phyloP scores from a whole-genome alignment of 1,140 invertebrate genomes.

The Teleogryllus occipitalis region DNA sequence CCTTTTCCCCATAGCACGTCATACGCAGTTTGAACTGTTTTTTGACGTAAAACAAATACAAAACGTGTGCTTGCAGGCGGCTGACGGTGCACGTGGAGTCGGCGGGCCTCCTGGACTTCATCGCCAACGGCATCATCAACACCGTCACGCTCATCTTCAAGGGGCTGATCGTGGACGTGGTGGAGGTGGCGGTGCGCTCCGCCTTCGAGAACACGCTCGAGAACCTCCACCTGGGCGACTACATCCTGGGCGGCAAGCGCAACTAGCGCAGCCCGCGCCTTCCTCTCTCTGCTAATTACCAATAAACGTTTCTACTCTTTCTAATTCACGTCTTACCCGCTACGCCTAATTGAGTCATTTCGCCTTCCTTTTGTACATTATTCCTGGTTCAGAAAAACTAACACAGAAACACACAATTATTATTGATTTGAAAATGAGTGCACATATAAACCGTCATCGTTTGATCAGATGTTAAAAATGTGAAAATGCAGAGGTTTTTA shows the following conservation, averaged over 20 bases:
- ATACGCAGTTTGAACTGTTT: no score
- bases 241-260: not conserved
- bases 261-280: not conserved
- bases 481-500: no score
- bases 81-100: not conserved
- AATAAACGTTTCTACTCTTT: not conserved
- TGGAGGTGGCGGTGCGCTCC: not conserved
- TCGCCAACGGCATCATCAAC: not conserved
- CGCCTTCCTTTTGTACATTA: no score
- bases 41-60: no score
- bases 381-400: no score
- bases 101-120: not conserved
- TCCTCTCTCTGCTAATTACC: not conserved
- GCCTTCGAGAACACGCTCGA: not conserved
- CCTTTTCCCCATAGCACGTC: no score
- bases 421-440: no score
- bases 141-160: not conserved
- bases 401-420: no score
- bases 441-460: no score
- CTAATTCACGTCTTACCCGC: not conserved
- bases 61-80: not conserved
- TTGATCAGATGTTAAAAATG: no score
- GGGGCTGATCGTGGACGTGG: not conserved
- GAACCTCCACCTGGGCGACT: not conserved
- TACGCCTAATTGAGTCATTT: no score